These are phyloP conservation scores for Cotesia vestalis DNA, from an alignment of 1,140 invertebrate genomes.

Conservation along the genomic window DNA sequence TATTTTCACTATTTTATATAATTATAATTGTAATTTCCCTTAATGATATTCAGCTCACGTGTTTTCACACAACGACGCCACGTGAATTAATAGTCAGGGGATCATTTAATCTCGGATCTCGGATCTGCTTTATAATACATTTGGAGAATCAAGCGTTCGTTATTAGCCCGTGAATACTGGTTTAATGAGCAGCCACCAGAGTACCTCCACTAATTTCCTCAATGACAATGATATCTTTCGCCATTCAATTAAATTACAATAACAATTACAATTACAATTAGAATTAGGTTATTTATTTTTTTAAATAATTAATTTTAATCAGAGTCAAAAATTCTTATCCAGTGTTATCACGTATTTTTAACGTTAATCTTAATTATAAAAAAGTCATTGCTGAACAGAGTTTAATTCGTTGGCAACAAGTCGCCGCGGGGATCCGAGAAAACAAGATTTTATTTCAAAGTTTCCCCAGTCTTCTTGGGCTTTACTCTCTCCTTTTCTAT, in stretches of 20 bases:
- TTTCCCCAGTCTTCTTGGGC: constrained; percentile 24
- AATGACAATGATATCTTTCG: neutral
- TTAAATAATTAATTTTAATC: too few relatives aligned
- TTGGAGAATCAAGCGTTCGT: neutral
- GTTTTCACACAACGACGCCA: neutral
- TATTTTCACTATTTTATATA: constrained; percentile 1
- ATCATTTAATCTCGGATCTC: constrained; percentile 14
- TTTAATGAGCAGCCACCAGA: constrained; percentile 17
- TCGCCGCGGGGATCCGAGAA: constrained; percentile 26
- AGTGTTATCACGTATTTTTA: neutral
- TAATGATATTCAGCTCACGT: constrained; percentile 15
- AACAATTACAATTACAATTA: neutral
- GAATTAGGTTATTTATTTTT: too few relatives aligned
- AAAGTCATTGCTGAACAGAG: neutral
- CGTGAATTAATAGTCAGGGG: constrained; percentile 6
- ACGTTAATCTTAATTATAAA: neutral
- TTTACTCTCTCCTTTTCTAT: neutral
- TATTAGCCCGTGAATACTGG: neutral
- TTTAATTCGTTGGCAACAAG: neutral
- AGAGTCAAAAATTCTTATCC: too few relatives aligned
- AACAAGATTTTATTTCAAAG: constrained; percentile 45
- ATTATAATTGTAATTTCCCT: neutral
- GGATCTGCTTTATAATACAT: constrained; percentile 4
- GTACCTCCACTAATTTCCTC: constrained; percentile 11
- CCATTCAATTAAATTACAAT: neutral